Percentiles rank a stretch among this genome's conserved stretches.
These are phyloP conservation scores for Ditylenchus weischeri DNA, from an alignment of 2,888 invertebrate species.

Conservation along the genomic window DNA sequence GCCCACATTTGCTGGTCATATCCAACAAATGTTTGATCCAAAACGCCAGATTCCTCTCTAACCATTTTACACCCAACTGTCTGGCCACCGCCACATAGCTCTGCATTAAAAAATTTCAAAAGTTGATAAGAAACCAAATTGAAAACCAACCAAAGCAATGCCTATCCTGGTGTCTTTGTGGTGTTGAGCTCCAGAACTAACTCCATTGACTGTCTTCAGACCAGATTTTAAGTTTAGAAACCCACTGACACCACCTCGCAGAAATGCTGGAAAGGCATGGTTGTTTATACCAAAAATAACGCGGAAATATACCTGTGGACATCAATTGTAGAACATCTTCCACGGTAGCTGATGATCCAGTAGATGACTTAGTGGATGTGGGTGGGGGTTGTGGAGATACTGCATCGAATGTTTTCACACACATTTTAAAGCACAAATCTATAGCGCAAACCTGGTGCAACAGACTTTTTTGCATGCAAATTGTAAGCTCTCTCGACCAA, in stretches of 20 bases:
- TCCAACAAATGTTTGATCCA: conserved; percentile 86
- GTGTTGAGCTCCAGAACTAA: conserved; percentile 75
- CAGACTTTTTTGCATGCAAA: not conserved
- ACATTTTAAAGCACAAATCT: not conserved
- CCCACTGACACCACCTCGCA: conserved; percentile 78
- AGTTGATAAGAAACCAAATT: not conserved
- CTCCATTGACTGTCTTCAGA: conserved; percentile 69
- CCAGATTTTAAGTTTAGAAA: conserved; percentile 64
- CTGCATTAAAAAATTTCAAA: conserved; percentile 57
- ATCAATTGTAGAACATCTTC: conserved; percentile 87
- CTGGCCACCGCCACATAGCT: conserved; percentile 92
- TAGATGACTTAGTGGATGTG: conserved; percentile 9
- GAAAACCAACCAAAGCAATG: conserved; percentile 79
- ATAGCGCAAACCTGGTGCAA: not conserved
- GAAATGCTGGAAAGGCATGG: conserved; percentile 69
- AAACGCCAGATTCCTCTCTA: conserved; percentile 82
- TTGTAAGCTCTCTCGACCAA: conserved; percentile 18
- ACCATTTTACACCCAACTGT: conserved; percentile 84
- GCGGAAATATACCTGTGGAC: conserved; percentile 66
- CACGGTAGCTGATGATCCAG: conserved; percentile 58
- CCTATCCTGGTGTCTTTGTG: conserved; percentile 87
- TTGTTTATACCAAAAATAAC: too few species aligned
- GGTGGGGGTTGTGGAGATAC: conserved; percentile 6
- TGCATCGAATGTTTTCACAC: not conserved
- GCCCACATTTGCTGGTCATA: conserved; percentile 64